Conservation (phyloP, 2,888 invertebrate species). For the Eilema caniola region DNA sequence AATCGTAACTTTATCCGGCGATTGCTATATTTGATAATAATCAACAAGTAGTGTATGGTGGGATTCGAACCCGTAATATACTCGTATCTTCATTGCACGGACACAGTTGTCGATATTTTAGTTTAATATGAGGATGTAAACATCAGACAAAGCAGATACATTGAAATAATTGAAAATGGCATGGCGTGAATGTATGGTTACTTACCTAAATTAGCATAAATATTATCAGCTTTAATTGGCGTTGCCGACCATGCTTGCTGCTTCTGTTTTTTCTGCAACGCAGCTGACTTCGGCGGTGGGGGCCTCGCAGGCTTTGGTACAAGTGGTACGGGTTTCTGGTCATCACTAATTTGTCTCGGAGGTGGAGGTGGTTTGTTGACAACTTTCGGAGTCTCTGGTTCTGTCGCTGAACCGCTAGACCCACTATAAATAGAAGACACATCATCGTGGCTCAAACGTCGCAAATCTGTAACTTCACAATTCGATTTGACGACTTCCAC, state of each 20-base stretch:
- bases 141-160: not conserved
- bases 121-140: not conserved
- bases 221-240: constrained; percentile 82
- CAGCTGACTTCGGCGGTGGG: constrained; percentile 91
- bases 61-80: not conserved
- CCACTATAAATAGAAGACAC: constrained; percentile 85
- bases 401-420: constrained; percentile 71
- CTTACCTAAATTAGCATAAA: constrained; percentile 94
- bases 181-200: constrained; percentile 35
- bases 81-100: not conserved
- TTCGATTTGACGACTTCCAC: constrained; percentile 91
- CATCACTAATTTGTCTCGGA: constrained; percentile 87
- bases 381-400: constrained; percentile 75
- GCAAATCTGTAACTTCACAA: constrained; percentile 75
- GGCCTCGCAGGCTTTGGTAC: constrained; percentile 90
- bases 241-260: constrained; percentile 79
- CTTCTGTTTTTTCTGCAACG: constrained; percentile 88
- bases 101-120: not conserved
- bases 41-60: not conserved
- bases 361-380: constrained; percentile 92
- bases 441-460: constrained; percentile 83
- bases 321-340: constrained; percentile 82
- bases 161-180: not conserved
- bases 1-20: too few relatives aligned
- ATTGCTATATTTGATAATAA: too few relatives aligned